These are phyloP conservation scores for Vulpes vulpes DNA, from an alignment of 2,113 vertebrate genomes.

Conservation along the genomic window DNA sequence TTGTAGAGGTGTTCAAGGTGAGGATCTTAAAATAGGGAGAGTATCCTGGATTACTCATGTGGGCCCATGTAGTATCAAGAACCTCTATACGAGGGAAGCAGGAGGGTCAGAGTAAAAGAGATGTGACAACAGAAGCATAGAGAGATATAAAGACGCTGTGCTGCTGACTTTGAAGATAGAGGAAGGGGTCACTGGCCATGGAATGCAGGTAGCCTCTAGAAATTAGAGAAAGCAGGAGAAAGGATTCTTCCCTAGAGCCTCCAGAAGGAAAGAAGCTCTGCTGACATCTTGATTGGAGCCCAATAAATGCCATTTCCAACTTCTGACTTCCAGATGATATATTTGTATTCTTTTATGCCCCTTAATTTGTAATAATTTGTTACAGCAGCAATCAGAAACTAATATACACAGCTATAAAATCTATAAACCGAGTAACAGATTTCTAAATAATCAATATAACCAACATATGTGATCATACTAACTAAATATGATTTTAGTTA, in stretches of 20 bases:
- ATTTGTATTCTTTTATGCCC: not conserved
- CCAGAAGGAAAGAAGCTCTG: not conserved
- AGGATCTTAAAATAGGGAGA: not conserved
- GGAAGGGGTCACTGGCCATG: not conserved
- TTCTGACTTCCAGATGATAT: not conserved
- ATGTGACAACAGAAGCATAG: not conserved
- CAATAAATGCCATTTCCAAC: not conserved
- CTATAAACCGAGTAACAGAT: not conserved
- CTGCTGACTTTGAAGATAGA: not conserved
- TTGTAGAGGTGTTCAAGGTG: not conserved
- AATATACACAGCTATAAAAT: not conserved
- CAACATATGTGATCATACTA: not conserved
- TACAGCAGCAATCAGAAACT: not conserved
- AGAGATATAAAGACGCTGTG: not conserved
- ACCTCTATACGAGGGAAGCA: not conserved
- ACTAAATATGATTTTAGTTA: conserved; percentile 19
- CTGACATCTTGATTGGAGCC: not conserved
- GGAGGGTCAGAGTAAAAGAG: not conserved
- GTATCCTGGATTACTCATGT: not conserved
- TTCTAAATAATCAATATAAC: conserved; percentile 31
- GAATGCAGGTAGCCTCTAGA: not conserved
- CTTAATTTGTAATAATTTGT: not conserved
- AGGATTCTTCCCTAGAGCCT: not conserved
- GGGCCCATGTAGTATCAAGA: not conserved
- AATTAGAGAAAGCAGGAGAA: not conserved